These are phyloP conservation scores for Lasioglossum lativentre DNA, from an alignment of 2,888 invertebrate species.

Conservation along the genomic window DNA sequence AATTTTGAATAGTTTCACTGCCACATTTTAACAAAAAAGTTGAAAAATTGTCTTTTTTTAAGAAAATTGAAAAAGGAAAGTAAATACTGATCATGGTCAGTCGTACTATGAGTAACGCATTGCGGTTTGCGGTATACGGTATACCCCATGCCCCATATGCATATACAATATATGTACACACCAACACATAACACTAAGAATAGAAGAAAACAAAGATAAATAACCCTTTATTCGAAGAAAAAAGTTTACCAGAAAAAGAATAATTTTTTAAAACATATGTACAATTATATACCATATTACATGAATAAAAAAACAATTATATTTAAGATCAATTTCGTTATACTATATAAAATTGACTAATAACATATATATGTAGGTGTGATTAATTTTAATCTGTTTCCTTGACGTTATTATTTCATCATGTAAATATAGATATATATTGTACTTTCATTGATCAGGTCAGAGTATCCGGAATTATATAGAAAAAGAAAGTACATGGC, in stretches of 20 bases:
- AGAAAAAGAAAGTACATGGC: neutral
- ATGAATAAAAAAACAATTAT: neutral
- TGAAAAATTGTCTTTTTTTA: neutral
- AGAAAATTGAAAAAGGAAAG: neutral
- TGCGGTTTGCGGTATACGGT: neutral
- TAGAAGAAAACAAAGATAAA: neutral
- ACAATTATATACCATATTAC: neutral
- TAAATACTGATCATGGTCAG: neutral
- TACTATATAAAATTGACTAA: neutral
- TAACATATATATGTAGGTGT: neutral
- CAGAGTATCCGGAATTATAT: neutral
- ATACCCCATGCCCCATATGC: slow-evolving; percentile 23
- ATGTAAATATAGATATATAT: neutral
- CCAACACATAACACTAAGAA: neutral
- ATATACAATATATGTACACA: too few relatives aligned
- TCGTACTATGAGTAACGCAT: neutral
- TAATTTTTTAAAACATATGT: neutral
- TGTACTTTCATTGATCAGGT: neutral
- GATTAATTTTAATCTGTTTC: neutral
- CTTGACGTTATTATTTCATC: neutral
- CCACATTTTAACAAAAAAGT: neutral
- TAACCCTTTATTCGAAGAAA: neutral
- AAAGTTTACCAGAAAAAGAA: neutral
- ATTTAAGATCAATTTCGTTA: neutral
- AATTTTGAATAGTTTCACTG: slow-evolving; percentile 42